A percentile compares a stretch with the other conserved stretches of the same genome.
These are phyloP conservation scores for Drosophila dunni DNA, from an alignment of 1,140 invertebrate genomes.

Conservation along the genomic window DNA sequence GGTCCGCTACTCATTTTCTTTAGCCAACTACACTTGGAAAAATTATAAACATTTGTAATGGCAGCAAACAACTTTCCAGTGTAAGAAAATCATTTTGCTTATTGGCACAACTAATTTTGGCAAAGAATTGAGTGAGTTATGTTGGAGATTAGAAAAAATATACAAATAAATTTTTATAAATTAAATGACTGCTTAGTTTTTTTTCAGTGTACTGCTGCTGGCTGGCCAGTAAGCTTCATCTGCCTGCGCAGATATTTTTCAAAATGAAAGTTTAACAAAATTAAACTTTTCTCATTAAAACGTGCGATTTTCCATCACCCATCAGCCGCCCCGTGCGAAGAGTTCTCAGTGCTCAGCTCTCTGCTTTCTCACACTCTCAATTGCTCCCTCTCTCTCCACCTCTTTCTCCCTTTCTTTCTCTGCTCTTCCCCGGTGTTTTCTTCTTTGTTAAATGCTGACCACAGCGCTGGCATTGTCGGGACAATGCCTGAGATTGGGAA, in stretches of 20 bases:
- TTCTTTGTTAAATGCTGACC: slow-evolving; percentile 71
- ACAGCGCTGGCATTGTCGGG: slow-evolving; percentile 69
- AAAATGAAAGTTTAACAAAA: slow-evolving; percentile 84
- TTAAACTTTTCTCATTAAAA: slow-evolving; percentile 85
- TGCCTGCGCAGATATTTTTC: slow-evolving; percentile 76
- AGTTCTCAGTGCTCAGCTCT: not conserved
- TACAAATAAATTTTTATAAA: no score
- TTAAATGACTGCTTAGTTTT: no score
- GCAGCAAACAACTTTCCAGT: no score
- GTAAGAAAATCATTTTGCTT: no score
- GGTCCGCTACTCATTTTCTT: slow-evolving; percentile 28
- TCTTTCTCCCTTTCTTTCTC: slow-evolving; percentile 13
- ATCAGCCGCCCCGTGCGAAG: not conserved
- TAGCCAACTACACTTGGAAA: not conserved
- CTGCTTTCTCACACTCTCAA: no score
- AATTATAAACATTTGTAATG: no score
- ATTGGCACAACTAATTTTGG: no score
- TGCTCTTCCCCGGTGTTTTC: slow-evolving; percentile 12
- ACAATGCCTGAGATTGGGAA: slow-evolving; percentile 59
- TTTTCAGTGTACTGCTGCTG: not conserved
- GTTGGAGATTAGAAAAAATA: no score
- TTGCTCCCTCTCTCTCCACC: slow-evolving; percentile 13
- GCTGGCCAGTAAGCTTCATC: slow-evolving; percentile 1
- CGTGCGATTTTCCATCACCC: slow-evolving; percentile 69
- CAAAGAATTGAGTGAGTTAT: no score